Evolutionary conservation across 2,888 invertebrate species (phyloP).

Genomic region (Molanna angustata): DNA sequence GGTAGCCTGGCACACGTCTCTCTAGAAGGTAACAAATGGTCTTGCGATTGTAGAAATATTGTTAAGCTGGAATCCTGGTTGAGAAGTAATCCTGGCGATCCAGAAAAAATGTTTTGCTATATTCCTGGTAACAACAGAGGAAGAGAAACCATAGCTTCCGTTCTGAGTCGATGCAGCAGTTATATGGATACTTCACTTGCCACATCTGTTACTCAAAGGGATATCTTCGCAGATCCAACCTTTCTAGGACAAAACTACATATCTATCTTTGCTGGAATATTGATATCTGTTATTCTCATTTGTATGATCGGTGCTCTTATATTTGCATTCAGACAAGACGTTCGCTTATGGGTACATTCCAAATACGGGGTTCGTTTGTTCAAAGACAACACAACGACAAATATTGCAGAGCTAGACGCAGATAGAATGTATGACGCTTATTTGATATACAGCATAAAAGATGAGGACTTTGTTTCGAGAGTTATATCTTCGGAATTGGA

Average conservation of each 20-base stretch:
- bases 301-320: constrained; percentile 68
- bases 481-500: constrained; percentile 72
- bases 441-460: constrained; percentile 81
- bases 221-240: constrained; percentile 58
- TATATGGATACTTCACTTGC: constrained; percentile 59
- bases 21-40: constrained; percentile 78
- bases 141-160: constrained; percentile 54
- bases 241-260: constrained; percentile 69
- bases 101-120: constrained; percentile 67
- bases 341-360: constrained; percentile 76
- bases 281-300: constrained; percentile 67
- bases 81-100: constrained; percentile 62
- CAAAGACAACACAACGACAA: constrained; percentile 66
- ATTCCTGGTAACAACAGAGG: constrained; percentile 55
- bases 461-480: constrained; percentile 67
- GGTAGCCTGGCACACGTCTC: constrained; percentile 64
- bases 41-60: constrained; percentile 75
- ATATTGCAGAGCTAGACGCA: constrained; percentile 65
- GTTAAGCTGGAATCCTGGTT: constrained; percentile 69
- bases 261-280: constrained; percentile 68
- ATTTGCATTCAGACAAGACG: constrained; percentile 73
- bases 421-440: constrained; percentile 83
- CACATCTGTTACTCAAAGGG: constrained; percentile 48
- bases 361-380: constrained; percentile 76
- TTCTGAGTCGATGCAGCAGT: constrained; percentile 61